Percentiles rank a stretch among this genome's conserved stretches.
These are phyloP conservation scores for Virgularia gustaviana DNA, from an alignment of 92 coral and sea anemone species.

Conservation along the genomic window DNA sequence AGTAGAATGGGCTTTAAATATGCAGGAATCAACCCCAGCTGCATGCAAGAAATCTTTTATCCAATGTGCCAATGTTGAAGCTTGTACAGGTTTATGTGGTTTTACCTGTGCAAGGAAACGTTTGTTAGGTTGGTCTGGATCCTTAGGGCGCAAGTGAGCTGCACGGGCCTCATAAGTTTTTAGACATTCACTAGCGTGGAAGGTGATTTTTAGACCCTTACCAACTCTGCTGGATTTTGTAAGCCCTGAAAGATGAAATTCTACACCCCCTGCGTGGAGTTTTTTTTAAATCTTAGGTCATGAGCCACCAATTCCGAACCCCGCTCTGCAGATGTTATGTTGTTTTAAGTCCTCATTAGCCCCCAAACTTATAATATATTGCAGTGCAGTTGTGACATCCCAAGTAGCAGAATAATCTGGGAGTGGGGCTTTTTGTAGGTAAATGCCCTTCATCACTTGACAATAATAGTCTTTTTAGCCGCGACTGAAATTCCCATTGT, in stretches of 20 bases:
- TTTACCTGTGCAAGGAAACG: background rate
- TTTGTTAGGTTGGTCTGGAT: background rate
- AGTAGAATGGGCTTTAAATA: slow-evolving; percentile 16
- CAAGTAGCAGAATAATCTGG: slow-evolving; percentile 45
- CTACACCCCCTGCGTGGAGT: too few species aligned
- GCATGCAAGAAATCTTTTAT: background rate
- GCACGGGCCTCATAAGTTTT: background rate
- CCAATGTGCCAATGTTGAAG: background rate
- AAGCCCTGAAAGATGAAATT: too few species aligned
- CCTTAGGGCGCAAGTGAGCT: background rate
- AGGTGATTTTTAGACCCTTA: background rate
- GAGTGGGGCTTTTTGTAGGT: slow-evolving; percentile 45
- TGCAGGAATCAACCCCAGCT: slow-evolving; percentile 1
- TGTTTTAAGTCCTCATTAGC: slow-evolving; percentile 33
- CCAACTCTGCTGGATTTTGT: too few species aligned
- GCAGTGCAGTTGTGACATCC: slow-evolving; percentile 39
- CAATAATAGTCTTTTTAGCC: slow-evolving; percentile 35
- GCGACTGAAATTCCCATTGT: slow-evolving; percentile 42
- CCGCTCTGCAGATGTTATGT: slow-evolving; percentile 50
- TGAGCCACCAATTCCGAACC: too few species aligned
- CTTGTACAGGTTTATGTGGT: slow-evolving; percentile 4
- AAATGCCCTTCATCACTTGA: slow-evolving; percentile 52
- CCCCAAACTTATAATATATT: slow-evolving; percentile 12
- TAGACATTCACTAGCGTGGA: background rate
- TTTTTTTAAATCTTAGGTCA: too few species aligned